These are phyloP conservation scores for Maccullochella peelii DNA, from an alignment of 2,113 vertebrate species.

Conservation along the genomic window DNA sequence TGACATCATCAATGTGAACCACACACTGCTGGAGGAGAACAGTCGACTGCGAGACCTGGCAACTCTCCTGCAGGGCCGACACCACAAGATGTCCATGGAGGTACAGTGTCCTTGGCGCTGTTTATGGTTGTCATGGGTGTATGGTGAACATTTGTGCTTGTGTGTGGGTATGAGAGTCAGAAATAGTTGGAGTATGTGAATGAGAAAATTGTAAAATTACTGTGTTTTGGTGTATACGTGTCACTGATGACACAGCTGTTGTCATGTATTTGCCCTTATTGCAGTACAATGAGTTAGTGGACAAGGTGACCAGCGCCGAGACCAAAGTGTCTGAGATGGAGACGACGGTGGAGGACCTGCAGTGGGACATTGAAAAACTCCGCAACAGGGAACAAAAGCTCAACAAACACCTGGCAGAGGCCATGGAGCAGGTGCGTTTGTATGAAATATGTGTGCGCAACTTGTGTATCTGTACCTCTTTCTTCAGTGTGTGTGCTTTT, in stretches of 20 bases:
- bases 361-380: constrained; percentile 96
- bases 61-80: constrained; percentile 90
- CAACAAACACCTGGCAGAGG: constrained; percentile 93
- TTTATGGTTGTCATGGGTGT: background rate
- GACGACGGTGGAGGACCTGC: constrained; percentile 92
- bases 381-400: constrained; percentile 94
- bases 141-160: background rate
- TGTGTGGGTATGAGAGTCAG: background rate
- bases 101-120: constrained; percentile 65
- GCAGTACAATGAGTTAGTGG: constrained; percentile 93
- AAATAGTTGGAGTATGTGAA: background rate
- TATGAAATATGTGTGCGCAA: background rate
- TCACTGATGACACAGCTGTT: background rate
- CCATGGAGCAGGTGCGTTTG: constrained; percentile 89
- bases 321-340: constrained; percentile 97
- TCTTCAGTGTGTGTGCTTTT: background rate
- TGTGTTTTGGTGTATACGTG: background rate
- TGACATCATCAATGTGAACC: constrained; percentile 76
- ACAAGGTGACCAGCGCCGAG: constrained; percentile 93
- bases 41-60: constrained; percentile 88
- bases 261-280: background rate
- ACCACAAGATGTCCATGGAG: constrained; percentile 94
- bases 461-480: background rate
- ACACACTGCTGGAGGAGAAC: constrained; percentile 87
- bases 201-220: background rate